Percentiles rank a stretch among this genome's conserved stretches.
Conservation (phyloP, 1,140 invertebrate species). For the Drosophila mauritiana region DNA sequence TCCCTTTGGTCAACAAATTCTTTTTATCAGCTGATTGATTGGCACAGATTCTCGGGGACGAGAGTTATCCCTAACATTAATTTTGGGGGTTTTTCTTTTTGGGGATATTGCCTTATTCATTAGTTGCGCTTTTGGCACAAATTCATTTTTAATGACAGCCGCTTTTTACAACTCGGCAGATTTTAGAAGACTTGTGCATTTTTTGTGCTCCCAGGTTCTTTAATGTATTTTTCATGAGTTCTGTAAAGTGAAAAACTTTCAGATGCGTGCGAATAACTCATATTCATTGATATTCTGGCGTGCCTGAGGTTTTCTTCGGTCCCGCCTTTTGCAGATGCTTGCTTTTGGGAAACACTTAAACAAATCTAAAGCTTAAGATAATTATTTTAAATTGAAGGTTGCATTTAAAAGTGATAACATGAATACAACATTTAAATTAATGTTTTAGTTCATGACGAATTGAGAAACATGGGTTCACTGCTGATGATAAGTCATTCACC, state of each 20-base stretch:
- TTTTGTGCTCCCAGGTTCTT: slow-evolving; percentile 44
- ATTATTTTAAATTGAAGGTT: neutral
- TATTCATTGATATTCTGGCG: slow-evolving; percentile 75
- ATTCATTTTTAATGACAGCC: slow-evolving; percentile 77
- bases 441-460: no score
- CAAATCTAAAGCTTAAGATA: neutral
- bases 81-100: slow-evolving; percentile 5
- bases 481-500: no score
- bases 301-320: slow-evolving; percentile 17
- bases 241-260: slow-evolving; percentile 72
- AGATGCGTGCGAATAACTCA: slow-evolving; percentile 78
- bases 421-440: neutral
- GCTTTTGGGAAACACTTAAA: slow-evolving; percentile 6
- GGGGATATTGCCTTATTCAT: slow-evolving; percentile 74
- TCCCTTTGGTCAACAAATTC: slow-evolving; percentile 40
- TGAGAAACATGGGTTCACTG: no score
- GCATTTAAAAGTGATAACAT: neutral
- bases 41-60: slow-evolving; percentile 9
- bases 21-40: slow-evolving; percentile 48
- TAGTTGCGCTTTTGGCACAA: slow-evolving; percentile 78
- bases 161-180: slow-evolving; percentile 45
- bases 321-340: slow-evolving; percentile 24
- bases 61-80: slow-evolving; percentile 23
- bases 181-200: slow-evolving; percentile 18
- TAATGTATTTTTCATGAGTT: slow-evolving; percentile 83